phyloP scores from a whole-genome alignment of 1,140 invertebrate species.

The Asbolus verrucosus region DNA sequence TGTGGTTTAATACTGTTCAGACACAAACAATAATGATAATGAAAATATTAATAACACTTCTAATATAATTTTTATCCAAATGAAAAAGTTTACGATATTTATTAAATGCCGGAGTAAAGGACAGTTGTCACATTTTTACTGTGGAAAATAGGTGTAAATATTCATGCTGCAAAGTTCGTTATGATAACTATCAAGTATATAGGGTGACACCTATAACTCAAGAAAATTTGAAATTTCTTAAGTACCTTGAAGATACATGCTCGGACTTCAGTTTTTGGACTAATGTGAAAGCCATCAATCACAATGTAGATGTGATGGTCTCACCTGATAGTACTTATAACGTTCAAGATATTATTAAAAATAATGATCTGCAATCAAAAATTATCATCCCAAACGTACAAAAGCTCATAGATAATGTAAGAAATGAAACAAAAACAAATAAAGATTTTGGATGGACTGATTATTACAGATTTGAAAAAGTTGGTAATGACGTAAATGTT shows the following conservation, averaged over 20 bases:
- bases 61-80: too few species aligned
- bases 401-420: conserved; percentile 34
- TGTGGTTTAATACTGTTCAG: too few species aligned
- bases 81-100: too few species aligned
- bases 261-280: conserved; percentile 56
- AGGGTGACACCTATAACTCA: conserved; percentile 50
- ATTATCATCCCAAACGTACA: conserved; percentile 48
- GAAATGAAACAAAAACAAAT: background rate
- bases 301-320: conserved; percentile 53
- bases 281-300: conserved; percentile 48
- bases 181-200: conserved; percentile 56
- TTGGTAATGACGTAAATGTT: background rate
- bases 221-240: conserved; percentile 45
- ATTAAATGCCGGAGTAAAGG: too few species aligned
- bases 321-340: conserved; percentile 56
- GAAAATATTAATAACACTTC: too few species aligned
- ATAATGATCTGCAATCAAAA: conserved; percentile 58
- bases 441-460: background rate
- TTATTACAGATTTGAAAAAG: background rate
- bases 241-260: conserved; percentile 52
- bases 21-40: too few species aligned
- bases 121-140: too few species aligned
- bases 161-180: conserved; percentile 51
- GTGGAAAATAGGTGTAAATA: too few species aligned
- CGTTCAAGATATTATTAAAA: conserved; percentile 61